Evolutionary conservation across 35 echinoderm and acorn worm species (phyloP), one percentile per base, ranked within the genome.

Genomic region (Lytechinus variegatus): DNA sequence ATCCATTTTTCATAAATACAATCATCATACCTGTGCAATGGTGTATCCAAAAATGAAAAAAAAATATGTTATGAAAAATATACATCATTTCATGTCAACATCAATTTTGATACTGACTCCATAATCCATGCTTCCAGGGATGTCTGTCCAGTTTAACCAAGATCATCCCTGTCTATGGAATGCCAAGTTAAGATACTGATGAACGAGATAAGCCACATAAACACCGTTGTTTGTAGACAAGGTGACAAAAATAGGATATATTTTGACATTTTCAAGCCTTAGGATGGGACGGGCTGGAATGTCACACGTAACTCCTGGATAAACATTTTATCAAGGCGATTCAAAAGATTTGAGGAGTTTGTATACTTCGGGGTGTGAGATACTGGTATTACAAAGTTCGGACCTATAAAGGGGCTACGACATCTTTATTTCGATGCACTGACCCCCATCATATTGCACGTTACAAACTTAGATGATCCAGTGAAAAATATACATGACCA

Each of bases 201-300:
- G n/a, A 79, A 71, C 19, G 66, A 79, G 66, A 79, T 79, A 79
- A 79, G 66, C 66, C 66, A 79, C 14, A 79, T 79, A 79, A 79
- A 79, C 66, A 79, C 66, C n/a, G 16, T 79, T 79, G 66, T 79
- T 79, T 79, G 66, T 79, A 24, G 16, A 79, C 21, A 79, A 79
- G 66, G 66, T 79, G 66, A 79, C 66, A 79, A 79, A 79, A 79
- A 79, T 79, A 79, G 66, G 66, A 79, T 79, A 79, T 79, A 79
- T 79, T 79, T 79, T 79, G 66, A 79, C 66, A 79, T 79, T 79
- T 79, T 79, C 9, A 24, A 44, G 66, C 66, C 66, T 79, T 79
- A 79, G 66, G 66, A 79, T 79, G 66, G 16, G 8, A 79, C 66
- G 19, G 33, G n/a, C 66, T 24, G 66, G 66, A 27, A 79, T 79